Evolutionary conservation across 2,888 invertebrate species (phyloP).

Genomic region (Agrypnus murinus): DNA sequence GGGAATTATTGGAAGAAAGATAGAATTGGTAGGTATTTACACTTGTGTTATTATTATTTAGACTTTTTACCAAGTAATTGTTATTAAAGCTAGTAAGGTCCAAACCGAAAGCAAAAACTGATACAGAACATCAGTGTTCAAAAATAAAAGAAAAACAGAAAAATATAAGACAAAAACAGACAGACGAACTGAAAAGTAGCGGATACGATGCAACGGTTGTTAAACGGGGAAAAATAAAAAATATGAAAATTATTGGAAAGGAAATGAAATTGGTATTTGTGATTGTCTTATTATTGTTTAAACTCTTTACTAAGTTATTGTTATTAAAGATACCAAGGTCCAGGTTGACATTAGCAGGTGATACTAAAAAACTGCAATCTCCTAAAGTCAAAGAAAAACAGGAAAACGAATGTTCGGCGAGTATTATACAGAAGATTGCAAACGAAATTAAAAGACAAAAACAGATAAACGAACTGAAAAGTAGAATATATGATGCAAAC

Average conservation of each 20-base stretch:
- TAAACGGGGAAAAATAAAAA: slow-evolving; percentile 37
- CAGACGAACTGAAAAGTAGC: slow-evolving; percentile 42
- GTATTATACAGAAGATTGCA: slow-evolving; percentile 50
- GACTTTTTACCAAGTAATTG: too few relatives aligned
- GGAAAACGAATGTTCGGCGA: slow-evolving; percentile 37
- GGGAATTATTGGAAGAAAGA: too few relatives aligned
- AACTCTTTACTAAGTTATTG: too few relatives aligned
- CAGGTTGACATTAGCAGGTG: too few relatives aligned
- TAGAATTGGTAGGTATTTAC: too few relatives aligned
- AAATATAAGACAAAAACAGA: slow-evolving; percentile 44
- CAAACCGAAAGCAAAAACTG: too few relatives aligned
- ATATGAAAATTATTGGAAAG: slow-evolving; percentile 36
- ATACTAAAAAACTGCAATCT: too few relatives aligned
- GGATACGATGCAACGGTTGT: slow-evolving; percentile 48
- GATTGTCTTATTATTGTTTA: too few relatives aligned
- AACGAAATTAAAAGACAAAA: slow-evolving; percentile 44
- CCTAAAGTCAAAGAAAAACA: slow-evolving; percentile 4
- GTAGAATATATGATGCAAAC: slow-evolving; percentile 49
- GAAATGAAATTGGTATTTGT: slow-evolving; percentile 37
- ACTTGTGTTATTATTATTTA: too few relatives aligned
- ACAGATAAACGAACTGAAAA: slow-evolving; percentile 43
- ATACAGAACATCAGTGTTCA: too few relatives aligned
- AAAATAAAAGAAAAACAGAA: slow-evolving; percentile 19
- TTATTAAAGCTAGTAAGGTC: too few relatives aligned
- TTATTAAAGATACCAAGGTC: too few relatives aligned